Percentiles rank a stretch among this genome's conserved stretches.
Evolutionary conservation across 2,888 invertebrate species (phyloP).

Genomic region (Cheilosia variabilis): DNA sequence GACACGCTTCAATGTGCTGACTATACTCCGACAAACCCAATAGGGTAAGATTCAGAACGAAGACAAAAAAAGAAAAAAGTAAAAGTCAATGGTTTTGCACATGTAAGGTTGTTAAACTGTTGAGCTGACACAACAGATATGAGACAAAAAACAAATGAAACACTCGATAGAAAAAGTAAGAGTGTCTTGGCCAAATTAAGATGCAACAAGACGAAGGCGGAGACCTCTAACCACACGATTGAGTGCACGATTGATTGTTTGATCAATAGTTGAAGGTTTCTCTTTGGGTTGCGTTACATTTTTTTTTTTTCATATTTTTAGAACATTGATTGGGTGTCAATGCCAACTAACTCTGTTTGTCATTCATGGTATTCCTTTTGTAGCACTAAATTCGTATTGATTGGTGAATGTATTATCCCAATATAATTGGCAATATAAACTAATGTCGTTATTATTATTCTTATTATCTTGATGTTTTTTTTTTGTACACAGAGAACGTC

Average conservation of each 20-base stretch:
- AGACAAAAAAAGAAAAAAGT: constrained; percentile 30
- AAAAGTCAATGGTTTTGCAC: constrained; percentile 52
- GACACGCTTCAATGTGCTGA: constrained; percentile 27
- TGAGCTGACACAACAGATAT: constrained; percentile 2
- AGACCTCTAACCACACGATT: constrained; percentile 34
- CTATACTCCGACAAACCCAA: neutral
- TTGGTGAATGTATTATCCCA: no score
- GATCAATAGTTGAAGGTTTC: constrained; percentile 37
- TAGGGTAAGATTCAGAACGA: constrained; percentile 1
- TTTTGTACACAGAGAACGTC: no score
- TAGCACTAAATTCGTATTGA: no score
- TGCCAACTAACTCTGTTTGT: no score
- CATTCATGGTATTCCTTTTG: no score
- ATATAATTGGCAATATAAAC: no score
- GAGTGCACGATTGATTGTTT: constrained; percentile 29
- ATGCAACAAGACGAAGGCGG: constrained; percentile 12
- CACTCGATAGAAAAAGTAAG: constrained; percentile 40
- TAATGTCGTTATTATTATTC: no score
- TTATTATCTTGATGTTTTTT: no score
- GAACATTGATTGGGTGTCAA: no score
- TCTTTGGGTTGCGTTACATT: neutral
- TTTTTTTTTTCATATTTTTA: neutral
- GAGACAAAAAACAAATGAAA: constrained; percentile 5
- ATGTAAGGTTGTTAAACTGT: constrained; percentile 59
- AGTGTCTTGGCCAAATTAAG: constrained; percentile 27